phyloP scores from a whole-genome alignment of 1,140 invertebrate genomes.

The Drosophila novamexicana region DNA sequence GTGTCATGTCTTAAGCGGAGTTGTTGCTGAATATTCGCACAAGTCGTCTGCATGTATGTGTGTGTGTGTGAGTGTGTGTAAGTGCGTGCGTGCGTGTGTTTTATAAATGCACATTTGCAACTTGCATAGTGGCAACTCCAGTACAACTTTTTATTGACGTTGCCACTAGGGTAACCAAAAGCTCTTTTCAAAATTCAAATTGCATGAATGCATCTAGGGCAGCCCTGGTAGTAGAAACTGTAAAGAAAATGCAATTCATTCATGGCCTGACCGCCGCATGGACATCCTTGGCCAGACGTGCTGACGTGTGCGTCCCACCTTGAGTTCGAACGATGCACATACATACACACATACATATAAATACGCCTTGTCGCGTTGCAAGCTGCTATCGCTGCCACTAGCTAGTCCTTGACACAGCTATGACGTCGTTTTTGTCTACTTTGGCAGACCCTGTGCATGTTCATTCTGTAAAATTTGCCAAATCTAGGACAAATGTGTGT shows the following conservation, averaged over 20 bases:
- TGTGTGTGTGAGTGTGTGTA: background rate
- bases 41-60: conserved; percentile 9
- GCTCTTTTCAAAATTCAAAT: conserved; percentile 16
- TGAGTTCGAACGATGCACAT: conserved; percentile 33
- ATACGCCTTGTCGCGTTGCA: conserved; percentile 31
- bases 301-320: conserved; percentile 48
- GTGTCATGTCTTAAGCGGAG: conserved; percentile 17
- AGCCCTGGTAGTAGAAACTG: conserved; percentile 2
- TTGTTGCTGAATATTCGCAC: conserved; percentile 28
- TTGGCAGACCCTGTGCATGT: conserved; percentile 40
- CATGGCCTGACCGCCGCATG: conserved; percentile 30
- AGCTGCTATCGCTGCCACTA: conserved; percentile 6
- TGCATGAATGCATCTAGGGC: conserved; percentile 7
- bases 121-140: conserved; percentile 31
- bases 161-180: conserved; percentile 24
- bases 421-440: conserved; percentile 56
- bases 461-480: conserved; percentile 73
- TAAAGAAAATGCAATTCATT: conserved; percentile 33
- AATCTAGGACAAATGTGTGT: conserved; percentile 75
- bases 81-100: background rate
- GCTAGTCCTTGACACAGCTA: conserved; percentile 73
- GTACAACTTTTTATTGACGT: conserved; percentile 8
- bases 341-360: conserved; percentile 16
- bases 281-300: conserved; percentile 47
- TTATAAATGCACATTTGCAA: background rate